Base-by-base conservation (phyloP, 2,888 invertebrate species). In the Cosmia pyralina region DNA sequence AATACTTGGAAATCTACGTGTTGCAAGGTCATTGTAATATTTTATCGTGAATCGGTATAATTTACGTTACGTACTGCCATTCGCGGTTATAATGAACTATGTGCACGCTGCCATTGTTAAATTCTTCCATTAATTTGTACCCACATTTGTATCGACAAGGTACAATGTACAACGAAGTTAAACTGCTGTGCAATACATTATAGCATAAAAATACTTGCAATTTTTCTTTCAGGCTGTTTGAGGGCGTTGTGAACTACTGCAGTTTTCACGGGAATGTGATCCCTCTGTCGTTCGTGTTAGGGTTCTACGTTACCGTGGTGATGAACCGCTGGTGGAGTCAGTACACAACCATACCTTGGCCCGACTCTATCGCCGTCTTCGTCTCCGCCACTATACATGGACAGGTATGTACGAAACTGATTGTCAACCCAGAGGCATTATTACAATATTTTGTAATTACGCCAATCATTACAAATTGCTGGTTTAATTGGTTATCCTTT, bases 301-400 rank as follows among this genome's bases (percentile, higher is more conserved):
- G 99, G 86, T 99, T 99, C 96, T 99, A 99, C 95, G 99, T 99
- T 69, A 98, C 98, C 11, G 97, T 99, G 84, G 98, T 99, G 66
- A 98, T 99, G 97, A 98, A 98, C 74, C 97, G 99, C 88, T 99
- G 99, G 99, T 98, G 98, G 98, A 97, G 96, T 91, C 98, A 98
- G 92, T 98, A 98, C 91, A 97, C 97, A 52, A 96, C 96, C 66
- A 98, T 98, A 88, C 98, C 98, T 3, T 98, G 98, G 97, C 98
- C 98, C 0, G 98, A 98, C 95, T 97, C 98, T 19, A 97, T 98
- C 69, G 98, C 98, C 8, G 98, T 98, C n/a, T 98, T 98, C 92
- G 98, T 98, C 82, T 98, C 98, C 88, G 97, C 98, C 52, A 98
- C 98, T 88, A 97, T 98, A 76, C 98, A 98, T 90, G 98, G 98